Conservation (phyloP, 2,797 vertebrate species). For the Hydrocynus forskahlii region DNA sequence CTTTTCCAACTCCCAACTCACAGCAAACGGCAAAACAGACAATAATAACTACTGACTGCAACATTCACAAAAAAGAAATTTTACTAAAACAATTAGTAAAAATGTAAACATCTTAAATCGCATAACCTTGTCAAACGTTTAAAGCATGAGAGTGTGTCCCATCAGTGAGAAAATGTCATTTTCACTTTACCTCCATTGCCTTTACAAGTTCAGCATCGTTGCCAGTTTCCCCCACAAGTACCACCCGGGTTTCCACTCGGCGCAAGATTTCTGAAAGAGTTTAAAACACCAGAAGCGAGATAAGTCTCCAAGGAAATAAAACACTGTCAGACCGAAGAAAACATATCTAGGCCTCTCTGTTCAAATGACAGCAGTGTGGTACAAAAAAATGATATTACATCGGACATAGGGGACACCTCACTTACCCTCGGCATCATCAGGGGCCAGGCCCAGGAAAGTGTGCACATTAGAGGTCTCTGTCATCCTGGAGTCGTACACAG, state of each 20-base stretch:
- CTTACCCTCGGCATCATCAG: constrained; percentile 85
- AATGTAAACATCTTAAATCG: not conserved
- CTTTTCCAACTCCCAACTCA: not conserved
- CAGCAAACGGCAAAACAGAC: not conserved
- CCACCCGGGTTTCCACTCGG: constrained; percentile 88
- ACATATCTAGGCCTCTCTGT: constrained; percentile 5
- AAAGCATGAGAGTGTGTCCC: not conserved
- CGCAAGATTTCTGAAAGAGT: constrained; percentile 84
- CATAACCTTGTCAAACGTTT: not conserved
- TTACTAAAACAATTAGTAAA: not conserved
- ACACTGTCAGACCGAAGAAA: constrained; percentile 19
- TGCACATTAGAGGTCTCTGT: constrained; percentile 88
- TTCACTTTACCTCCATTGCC: constrained; percentile 87
- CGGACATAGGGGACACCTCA: constrained; percentile 6
- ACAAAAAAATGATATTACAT: constrained; percentile 11
- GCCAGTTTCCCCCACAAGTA: constrained; percentile 87
- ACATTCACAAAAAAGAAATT: not conserved
- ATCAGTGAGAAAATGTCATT: not conserved
- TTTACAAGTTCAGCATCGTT: constrained; percentile 81
- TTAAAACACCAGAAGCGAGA: constrained; percentile 36
- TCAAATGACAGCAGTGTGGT: constrained; percentile 8
- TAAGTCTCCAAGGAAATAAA: constrained; percentile 46
- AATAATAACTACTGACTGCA: not conserved
- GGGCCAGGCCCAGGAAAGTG: constrained; percentile 70
- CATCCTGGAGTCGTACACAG: constrained; percentile 88